Conservation (phyloP, 2,888 invertebrate species). For the Trissolcus brochymenae region DNA sequence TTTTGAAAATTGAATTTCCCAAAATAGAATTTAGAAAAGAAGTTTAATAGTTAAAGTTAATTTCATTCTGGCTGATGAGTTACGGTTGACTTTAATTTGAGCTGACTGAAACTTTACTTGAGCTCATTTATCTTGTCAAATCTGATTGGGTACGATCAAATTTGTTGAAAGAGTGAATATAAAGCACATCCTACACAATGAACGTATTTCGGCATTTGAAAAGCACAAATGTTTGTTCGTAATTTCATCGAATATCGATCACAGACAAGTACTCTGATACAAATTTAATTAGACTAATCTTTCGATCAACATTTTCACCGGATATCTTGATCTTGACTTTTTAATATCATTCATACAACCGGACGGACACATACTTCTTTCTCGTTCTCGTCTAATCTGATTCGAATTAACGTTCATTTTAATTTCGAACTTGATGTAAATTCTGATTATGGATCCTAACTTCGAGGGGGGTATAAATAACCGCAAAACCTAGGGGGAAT, state of each 20-base stretch:
- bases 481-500: too few species aligned
- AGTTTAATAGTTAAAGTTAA: background rate
- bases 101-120: conserved; percentile 11
- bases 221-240: background rate
- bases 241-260: background rate
- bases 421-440: too few species aligned
- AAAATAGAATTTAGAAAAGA: background rate
- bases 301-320: conserved; percentile 1
- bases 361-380: too few species aligned
- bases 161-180: conserved; percentile 19
- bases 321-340: too few species aligned
- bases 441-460: too few species aligned
- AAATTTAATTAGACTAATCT: too few species aligned
- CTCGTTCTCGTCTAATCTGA: too few species aligned
- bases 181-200: conserved; percentile 6
- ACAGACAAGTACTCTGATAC: too few species aligned
- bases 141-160: conserved; percentile 20
- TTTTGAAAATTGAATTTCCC: too few species aligned
- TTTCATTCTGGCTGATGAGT: conserved; percentile 7
- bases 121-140: conserved; percentile 32
- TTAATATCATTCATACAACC: too few species aligned
- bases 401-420: too few species aligned
- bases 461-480: too few species aligned
- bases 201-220: background rate
- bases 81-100: conserved; percentile 14